Evolutionary conservation across 1,140 invertebrate species (phyloP).

Genomic region (Brachystomella parvula): DNA sequence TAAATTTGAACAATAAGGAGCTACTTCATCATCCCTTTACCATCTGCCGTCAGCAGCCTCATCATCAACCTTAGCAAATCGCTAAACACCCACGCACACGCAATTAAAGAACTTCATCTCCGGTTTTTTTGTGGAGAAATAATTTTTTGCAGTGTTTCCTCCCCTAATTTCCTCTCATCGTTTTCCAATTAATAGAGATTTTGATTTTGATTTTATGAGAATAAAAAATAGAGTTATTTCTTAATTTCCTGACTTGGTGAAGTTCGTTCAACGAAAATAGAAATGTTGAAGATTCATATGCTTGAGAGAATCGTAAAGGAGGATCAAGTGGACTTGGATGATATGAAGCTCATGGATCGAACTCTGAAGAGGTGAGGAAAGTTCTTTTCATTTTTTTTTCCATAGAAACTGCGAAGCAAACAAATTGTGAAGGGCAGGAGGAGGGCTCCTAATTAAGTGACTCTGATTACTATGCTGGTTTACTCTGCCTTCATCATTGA

Average conservation of each 20-base stretch:
- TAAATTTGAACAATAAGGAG: not conserved
- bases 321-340: constrained; percentile 31
- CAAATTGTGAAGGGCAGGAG: too few species aligned
- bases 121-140: not conserved
- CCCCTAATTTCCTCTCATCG: not conserved
- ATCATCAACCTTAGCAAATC: not conserved
- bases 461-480: not conserved
- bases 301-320: constrained; percentile 30
- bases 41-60: not conserved
- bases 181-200: not conserved
- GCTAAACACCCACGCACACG: not conserved
- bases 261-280: too few species aligned
- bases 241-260: too few species aligned
- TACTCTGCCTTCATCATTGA: too few species aligned
- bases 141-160: not conserved
- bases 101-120: not conserved
- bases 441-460: not conserved
- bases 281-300: constrained; percentile 37
- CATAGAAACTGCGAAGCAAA: too few species aligned
- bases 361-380: constrained; percentile 16
- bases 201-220: too few species aligned
- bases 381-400: too few species aligned
- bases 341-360: constrained; percentile 27
- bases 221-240: too few species aligned
- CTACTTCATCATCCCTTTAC: not conserved